Evolutionary conservation across 2,113 vertebrate genomes (phyloP).

Genomic region (Smithornis capensis): DNA sequence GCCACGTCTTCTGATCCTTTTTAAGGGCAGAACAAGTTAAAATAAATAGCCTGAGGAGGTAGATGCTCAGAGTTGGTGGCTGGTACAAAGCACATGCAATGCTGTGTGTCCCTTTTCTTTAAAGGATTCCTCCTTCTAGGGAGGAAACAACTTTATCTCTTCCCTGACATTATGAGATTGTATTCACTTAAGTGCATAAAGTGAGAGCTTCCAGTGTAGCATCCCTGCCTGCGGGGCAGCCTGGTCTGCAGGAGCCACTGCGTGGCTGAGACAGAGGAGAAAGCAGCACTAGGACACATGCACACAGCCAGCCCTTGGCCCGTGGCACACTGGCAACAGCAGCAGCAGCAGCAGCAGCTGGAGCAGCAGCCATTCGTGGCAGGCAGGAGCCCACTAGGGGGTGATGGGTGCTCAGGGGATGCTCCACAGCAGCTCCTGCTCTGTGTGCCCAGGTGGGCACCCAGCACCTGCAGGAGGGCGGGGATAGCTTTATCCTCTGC

Average conservation of each 20-base stretch:
- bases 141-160: neutral
- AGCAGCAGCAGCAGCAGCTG: neutral
- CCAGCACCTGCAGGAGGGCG: neutral
- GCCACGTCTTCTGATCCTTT: neutral
- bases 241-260: neutral
- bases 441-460: neutral
- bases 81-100: neutral
- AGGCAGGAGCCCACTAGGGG: slow-evolving; percentile 13
- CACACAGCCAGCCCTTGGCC: neutral
- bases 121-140: neutral
- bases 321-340: rapidly evolving
- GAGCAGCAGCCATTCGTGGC: neutral
- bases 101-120: neutral
- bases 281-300: neutral
- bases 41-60: neutral
- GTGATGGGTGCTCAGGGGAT: slow-evolving; percentile 30
- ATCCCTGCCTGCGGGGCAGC: neutral
- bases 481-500: neutral
- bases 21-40: neutral
- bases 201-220: neutral
- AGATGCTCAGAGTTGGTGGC: neutral
- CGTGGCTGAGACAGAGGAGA: neutral
- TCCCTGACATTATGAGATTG: neutral
- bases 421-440: neutral
- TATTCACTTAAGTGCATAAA: neutral